phyloP scores from a whole-genome alignment of 2,113 vertebrate genomes.

The Carassius auratus region DNA sequence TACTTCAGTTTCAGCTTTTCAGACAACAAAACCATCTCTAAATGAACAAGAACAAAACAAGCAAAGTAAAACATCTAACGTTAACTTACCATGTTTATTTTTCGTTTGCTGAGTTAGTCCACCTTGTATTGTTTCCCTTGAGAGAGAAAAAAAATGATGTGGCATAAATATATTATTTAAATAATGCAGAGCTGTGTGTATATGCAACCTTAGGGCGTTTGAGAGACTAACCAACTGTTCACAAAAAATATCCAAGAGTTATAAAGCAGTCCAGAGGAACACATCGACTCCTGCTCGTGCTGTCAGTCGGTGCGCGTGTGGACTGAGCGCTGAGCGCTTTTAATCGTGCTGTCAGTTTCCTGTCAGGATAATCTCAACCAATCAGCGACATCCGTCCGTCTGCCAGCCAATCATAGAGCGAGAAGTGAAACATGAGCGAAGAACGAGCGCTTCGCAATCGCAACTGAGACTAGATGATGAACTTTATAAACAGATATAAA shows the following conservation, averaged over 20 bases:
- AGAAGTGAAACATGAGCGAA: slow-evolving; percentile 60
- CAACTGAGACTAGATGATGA: no score
- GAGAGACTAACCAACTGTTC: not conserved
- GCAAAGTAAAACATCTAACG: not conserved
- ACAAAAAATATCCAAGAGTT: not conserved
- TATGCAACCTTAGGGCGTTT: not conserved
- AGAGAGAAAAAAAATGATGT: not conserved
- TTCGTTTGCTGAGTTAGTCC: not conserved
- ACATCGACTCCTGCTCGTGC: not conserved
- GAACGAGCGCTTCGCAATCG: not conserved
- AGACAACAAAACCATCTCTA: not conserved
- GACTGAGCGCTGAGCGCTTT: slow-evolving; percentile 40
- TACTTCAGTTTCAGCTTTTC: not conserved
- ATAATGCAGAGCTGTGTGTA: not conserved
- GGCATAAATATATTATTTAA: slow-evolving; percentile 1
- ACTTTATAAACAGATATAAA: no score
- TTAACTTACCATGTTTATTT: slow-evolving; percentile 17
- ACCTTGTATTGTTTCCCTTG: not conserved
- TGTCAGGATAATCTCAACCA: slow-evolving; percentile 56
- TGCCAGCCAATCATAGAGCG: slow-evolving; percentile 69
- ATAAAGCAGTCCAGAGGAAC: not conserved
- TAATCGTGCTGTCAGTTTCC: slow-evolving; percentile 51
- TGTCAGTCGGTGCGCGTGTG: not conserved
- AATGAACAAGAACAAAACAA: not conserved
- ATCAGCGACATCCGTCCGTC: slow-evolving; percentile 60